Percentiles rank a stretch among this genome's conserved stretches.
These are phyloP conservation scores for Salvelinus fontinalis DNA, from an alignment of 2,113 vertebrate species.

Conservation along the genomic window DNA sequence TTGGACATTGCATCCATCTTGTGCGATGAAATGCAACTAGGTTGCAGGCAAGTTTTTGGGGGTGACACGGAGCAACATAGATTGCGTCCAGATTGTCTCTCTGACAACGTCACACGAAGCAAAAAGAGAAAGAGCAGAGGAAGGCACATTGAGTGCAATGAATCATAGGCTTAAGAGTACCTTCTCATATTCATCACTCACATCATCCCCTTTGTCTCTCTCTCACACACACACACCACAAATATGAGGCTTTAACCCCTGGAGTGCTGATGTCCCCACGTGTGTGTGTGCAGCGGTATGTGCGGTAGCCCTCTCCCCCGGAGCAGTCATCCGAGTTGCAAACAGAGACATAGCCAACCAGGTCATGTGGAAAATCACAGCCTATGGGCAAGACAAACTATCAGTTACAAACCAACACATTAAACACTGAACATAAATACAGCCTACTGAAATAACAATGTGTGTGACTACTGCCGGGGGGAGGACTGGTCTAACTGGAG, in stretches of 20 bases:
- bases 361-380: constrained; percentile 71
- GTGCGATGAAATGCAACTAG: neutral
- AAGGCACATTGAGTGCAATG: neutral
- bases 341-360: constrained; percentile 60
- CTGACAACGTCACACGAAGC: neutral
- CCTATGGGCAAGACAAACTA: constrained; percentile 69
- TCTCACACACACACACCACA: neutral
- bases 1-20: too few relatives aligned
- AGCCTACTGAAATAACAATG: constrained; percentile 44
- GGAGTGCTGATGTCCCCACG: constrained; percentile 45
- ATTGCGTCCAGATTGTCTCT: too few relatives aligned
- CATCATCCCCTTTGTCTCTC: neutral
- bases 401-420: constrained; percentile 62
- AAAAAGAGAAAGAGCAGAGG: neutral
- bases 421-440: constrained; percentile 51
- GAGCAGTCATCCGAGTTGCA: constrained; percentile 49
- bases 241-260: constrained; percentile 39
- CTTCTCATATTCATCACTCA: neutral
- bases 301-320: constrained; percentile 57
- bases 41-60: constrained; percentile 17
- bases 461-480: constrained; percentile 2
- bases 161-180: constrained; percentile 5
- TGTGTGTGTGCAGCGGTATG: constrained; percentile 44
- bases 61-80: neutral
- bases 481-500: neutral